Base-by-base conservation (phyloP, 2,797 vertebrate genomes). In the Danio jaintianensis region DNA sequence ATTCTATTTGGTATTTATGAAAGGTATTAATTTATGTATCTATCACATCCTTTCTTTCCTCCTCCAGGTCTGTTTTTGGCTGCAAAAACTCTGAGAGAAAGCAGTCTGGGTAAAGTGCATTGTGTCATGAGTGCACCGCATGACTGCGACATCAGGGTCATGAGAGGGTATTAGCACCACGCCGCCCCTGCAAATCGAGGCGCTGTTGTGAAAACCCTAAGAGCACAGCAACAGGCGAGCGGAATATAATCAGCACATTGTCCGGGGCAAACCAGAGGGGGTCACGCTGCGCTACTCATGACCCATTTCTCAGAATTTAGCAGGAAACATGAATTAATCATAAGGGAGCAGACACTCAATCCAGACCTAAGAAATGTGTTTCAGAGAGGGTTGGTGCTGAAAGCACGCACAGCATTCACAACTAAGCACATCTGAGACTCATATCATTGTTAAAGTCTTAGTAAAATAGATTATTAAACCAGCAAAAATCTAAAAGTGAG, bases 171-270 rank as follows among this genome's bases (percentile, higher is more conserved):
- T 82, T 84, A 86, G 79, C 76, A 52, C 71, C 73, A 82, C 40
- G 62, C 59, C n/a, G 77, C 67, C 82, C 71, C 82, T 52, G 73
- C 56, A 40, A 55, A 82, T 72, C 68, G 53, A 70, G 53, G 55
- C 68, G 67, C 64, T 74, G 80, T 66, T 45, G 42, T 62, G 79
- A 80, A 83, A 84, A 82, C 82, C 68, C 36, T 71, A 48, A 38
- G 68, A 78, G 77, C 53, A 52, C 45, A 77, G 62, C 69, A 67
- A 66, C 38, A 45, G 56, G 15, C 63, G 29, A 50, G 20, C 48
- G 63, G 58, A 72, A 81, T 80, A 87, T 84, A 82, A 87, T 73
- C 81, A 53, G 75, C 62, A 78, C 64, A 82, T 78, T 81, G 62
- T 71, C 79, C 42, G 18, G 42, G 18, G 15, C 69, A 58, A 67